phyloP scores from a whole-genome alignment of 2,797 vertebrate species.

The Chaetophractus vellerosus region DNA sequence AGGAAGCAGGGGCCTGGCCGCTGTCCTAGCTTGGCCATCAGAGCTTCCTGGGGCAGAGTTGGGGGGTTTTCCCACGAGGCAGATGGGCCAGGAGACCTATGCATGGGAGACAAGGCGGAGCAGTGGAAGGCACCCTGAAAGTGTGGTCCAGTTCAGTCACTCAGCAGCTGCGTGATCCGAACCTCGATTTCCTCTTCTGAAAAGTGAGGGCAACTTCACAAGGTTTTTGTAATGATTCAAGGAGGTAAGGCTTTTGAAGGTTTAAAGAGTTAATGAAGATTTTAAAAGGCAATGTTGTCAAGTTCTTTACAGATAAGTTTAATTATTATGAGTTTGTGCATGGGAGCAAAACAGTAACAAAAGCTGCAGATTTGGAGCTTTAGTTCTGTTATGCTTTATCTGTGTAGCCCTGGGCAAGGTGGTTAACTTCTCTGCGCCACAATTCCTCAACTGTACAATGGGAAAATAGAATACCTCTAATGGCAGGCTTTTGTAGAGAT shows the following conservation, averaged over 20 bases:
- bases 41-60: not conserved
- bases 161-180: not conserved
- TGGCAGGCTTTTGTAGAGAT: not conserved
- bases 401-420: not conserved
- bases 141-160: not conserved
- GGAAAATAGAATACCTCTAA: not conserved
- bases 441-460: not conserved
- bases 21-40: not conserved
- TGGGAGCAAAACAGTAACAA: not conserved
- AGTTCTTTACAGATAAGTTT: not conserved
- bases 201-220: not conserved
- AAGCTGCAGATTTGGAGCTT: not conserved
- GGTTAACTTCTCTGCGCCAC: slow-evolving; percentile 7
- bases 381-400: not conserved
- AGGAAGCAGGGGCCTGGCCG: slow-evolving; percentile 11
- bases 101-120: not conserved
- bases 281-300: not conserved
- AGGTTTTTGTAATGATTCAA: not conserved
- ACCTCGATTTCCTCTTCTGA: not conserved
- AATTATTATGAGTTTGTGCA: not conserved
- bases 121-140: not conserved
- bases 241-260: not conserved
- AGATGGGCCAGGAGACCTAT: not conserved
- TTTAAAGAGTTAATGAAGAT: not conserved
- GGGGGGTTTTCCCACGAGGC: not conserved